Evolutionary conservation across 2,113 vertebrate genomes (phyloP).

Genomic region (Seriola quinqueradiata): DNA sequence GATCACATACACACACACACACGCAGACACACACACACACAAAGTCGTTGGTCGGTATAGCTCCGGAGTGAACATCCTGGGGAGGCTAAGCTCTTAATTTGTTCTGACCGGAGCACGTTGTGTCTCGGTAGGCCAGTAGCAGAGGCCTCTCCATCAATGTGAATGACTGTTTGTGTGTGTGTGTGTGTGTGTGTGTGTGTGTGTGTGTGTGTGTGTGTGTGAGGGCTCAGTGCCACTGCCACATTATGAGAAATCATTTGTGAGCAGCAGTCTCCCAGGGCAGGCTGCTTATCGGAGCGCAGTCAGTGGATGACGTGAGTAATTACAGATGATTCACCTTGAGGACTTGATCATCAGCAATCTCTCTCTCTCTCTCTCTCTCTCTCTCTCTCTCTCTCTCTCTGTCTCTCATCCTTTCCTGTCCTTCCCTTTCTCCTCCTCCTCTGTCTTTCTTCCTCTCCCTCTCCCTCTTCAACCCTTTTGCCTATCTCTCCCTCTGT

Average conservation of each 20-base stretch:
- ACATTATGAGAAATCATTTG: slow-evolving; percentile 98
- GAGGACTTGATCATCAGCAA: slow-evolving; percentile 87
- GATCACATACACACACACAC: slow-evolving; percentile 60
- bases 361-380: slow-evolving; percentile 56
- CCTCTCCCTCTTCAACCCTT: slow-evolving; percentile 17
- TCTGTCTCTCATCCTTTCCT: background rate
- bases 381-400: slow-evolving; percentile 33
- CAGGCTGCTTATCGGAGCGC: slow-evolving; percentile 91
- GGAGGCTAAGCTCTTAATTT: slow-evolving; percentile 84
- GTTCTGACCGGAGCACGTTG: slow-evolving; percentile 81
- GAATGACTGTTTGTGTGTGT: slow-evolving; percentile 69
- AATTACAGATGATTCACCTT: slow-evolving; percentile 98
- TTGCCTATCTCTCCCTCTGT: slow-evolving; percentile 6
- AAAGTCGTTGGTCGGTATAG: slow-evolving; percentile 57
- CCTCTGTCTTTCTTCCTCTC: background rate
- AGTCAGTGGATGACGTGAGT: slow-evolving; percentile 93
- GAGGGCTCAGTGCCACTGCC: slow-evolving; percentile 78
- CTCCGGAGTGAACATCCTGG: slow-evolving; percentile 70
- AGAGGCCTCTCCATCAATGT: slow-evolving; percentile 91
- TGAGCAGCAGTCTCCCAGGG: slow-evolving; percentile 91
- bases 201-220: slow-evolving; percentile 54
- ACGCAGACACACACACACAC: slow-evolving; percentile 40
- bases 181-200: slow-evolving; percentile 38
- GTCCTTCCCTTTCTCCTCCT: background rate
- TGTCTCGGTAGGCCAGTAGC: slow-evolving; percentile 80